Evolutionary conservation across 1,140 invertebrate species (phyloP).

Genomic region (Metaphire vulgaris): DNA sequence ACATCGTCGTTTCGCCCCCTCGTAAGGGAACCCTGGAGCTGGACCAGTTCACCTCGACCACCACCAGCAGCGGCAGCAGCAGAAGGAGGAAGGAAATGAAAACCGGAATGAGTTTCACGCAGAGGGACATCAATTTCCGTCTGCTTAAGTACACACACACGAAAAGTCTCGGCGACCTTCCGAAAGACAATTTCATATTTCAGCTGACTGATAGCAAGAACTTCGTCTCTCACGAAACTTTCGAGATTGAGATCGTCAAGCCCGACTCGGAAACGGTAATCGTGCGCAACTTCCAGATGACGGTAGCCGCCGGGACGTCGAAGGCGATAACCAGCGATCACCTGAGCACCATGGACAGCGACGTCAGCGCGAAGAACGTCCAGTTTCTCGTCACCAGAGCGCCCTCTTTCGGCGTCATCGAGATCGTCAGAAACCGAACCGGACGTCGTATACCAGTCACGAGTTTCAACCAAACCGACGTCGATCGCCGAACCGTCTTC

Average conservation of each 20-base stretch:
- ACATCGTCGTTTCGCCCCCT: conserved; percentile 41
- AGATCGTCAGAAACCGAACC: conserved; percentile 27
- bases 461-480: conserved; percentile 68
- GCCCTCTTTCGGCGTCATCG: conserved; percentile 55
- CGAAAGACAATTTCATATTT: conserved; percentile 79
- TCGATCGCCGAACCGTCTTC: conserved; percentile 38
- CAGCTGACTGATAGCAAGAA: conserved; percentile 61
- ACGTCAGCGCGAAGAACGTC: conserved; percentile 66
- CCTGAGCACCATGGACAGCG: conserved; percentile 72
- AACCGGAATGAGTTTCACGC: conserved; percentile 64
- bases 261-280: conserved; percentile 70
- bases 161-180: conserved; percentile 59
- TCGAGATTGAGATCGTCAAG: conserved; percentile 69
- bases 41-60: conserved; percentile 60
- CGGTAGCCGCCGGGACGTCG: conserved; percentile 70
- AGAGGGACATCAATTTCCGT: conserved; percentile 73
- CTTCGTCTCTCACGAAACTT: conserved; percentile 54
- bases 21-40: conserved; percentile 41
- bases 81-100: conserved; percentile 32
- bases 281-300: conserved; percentile 57
- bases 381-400: conserved; percentile 79
- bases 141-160: conserved; percentile 82
- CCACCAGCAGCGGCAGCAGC: background rate
- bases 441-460: conserved; percentile 33
- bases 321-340: conserved; percentile 70